phyloP scores from a whole-genome alignment of 2,888 invertebrate genomes.

The Mantis religiosa region DNA sequence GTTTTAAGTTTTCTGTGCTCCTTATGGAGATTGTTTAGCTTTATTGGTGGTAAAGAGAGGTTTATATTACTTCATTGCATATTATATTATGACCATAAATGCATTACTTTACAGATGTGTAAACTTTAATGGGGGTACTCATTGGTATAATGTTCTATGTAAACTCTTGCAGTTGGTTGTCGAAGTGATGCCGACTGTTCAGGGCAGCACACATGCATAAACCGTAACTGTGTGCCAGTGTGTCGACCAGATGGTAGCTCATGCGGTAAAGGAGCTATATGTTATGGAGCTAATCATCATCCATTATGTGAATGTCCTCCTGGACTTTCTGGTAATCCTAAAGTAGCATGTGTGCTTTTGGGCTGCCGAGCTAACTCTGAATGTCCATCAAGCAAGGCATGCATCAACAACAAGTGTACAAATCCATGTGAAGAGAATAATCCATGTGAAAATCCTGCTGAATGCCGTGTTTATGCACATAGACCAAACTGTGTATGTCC shows the following conservation, averaged over 20 bases:
- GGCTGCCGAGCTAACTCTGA: conserved; percentile 76
- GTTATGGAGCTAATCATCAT: conserved; percentile 74
- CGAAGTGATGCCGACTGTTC: conserved; percentile 73
- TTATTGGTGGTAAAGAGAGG: no score
- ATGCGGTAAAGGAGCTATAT: conserved; percentile 75
- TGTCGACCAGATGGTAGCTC: conserved; percentile 65
- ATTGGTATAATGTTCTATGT: background rate
- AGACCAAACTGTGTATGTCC: conserved; percentile 78
- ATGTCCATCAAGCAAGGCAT: conserved; percentile 75
- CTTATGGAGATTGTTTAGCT: no score
- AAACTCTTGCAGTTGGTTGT: conserved; percentile 54
- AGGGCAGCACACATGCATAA: conserved; percentile 76
- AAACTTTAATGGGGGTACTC: background rate
- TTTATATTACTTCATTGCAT: no score
- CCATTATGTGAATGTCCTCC: conserved; percentile 80
- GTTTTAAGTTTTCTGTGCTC: no score
- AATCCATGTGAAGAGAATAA: conserved; percentile 67
- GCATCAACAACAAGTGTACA: conserved; percentile 74
- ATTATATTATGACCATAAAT: no score
- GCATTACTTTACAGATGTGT: no score
- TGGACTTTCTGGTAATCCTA: conserved; percentile 77
- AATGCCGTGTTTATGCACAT: conserved; percentile 73
- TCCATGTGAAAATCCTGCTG: conserved; percentile 67
- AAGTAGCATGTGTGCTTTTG: conserved; percentile 70
- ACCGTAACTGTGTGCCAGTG: conserved; percentile 76